Base-by-base conservation (phyloP, 2,888 invertebrate genomes). In the Drosophila limbata region DNA sequence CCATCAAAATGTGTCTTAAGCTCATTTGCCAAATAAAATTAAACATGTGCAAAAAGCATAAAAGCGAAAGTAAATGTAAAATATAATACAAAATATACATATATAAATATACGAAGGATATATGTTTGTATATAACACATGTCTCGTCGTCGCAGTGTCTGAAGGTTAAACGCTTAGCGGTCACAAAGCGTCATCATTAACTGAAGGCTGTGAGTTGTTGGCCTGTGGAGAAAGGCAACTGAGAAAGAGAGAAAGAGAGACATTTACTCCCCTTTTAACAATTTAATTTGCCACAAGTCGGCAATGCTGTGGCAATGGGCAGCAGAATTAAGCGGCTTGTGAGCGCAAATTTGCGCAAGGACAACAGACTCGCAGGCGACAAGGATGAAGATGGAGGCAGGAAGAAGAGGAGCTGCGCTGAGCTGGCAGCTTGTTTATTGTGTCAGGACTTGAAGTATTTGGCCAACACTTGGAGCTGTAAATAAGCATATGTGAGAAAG, bases 141-240 rank as follows among this genome's bases (percentile, higher is more conserved):
- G 76, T 65, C 69, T 65, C 64, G 79, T 47, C 59, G 78, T 37
- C 60, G 40, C 31, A 21, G 37, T 48, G 70, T 77, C 82, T 79
- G 73, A 80, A 86, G 84, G 84, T 84, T 84, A 84, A 88, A 66
- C 84, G 69, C 78, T 89, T 80, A 81, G 84, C 87, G 84, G 81
- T 81, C 89, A 89, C 84, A 84, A 84, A 84, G 84, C 89, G 74
- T 35, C 84, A 73, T 87, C 89, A 89, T 84, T 84, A 87, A 84
- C 71, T 50, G 68, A 72, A 69, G 64, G 76, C 66, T 53, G 51
- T 15, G 55, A 55, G 73, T 62, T 61, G 44, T 51, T 56, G 50
- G 48, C 21, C 56, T 33, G 28, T n/a, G n/a, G 10, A 21, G 4
- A 28, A 39, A 21, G 37, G 33, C 6, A 31, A 25, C 25, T 25